phyloP scores from a whole-genome alignment of 2,888 invertebrate genomes.

The Enchytraeus crypticus region DNA sequence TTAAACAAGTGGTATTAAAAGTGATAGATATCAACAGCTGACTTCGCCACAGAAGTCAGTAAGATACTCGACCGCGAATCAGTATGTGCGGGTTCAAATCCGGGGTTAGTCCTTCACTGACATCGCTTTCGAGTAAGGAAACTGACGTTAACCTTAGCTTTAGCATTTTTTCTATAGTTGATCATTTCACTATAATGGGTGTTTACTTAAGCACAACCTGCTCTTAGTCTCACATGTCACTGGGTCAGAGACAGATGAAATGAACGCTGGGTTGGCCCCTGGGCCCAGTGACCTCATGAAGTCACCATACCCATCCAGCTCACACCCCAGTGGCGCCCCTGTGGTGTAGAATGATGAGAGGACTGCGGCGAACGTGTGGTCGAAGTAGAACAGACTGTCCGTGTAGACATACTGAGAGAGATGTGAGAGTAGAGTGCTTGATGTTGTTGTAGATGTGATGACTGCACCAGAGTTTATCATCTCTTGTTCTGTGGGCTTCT shows the following conservation, averaged over 20 bases:
- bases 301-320: slow-evolving; percentile 52
- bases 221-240: no score
- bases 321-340: slow-evolving; percentile 42
- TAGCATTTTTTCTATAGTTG: no score
- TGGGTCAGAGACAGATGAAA: slow-evolving; percentile 41
- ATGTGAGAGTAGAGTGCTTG: neutral
- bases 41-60: no score
- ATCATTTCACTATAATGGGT: no score
- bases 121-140: no score
- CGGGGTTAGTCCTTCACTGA: no score
- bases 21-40: no score
- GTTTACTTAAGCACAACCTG: no score
- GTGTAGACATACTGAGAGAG: slow-evolving; percentile 42
- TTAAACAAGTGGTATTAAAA: no score
- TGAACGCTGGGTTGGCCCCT: slow-evolving; percentile 28
- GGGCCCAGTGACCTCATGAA: slow-evolving; percentile 49
- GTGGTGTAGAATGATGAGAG: slow-evolving; percentile 40
- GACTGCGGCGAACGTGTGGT: slow-evolving; percentile 39
- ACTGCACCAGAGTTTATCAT: slow-evolving; percentile 47
- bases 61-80: no score
- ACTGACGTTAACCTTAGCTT: no score
- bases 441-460: slow-evolving; percentile 10
- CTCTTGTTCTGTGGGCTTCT: slow-evolving; percentile 46
- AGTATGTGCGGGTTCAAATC: no score
- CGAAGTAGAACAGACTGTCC: slow-evolving; percentile 51